phyloP scores from a whole-genome alignment of 2,797 vertebrate species.

The Zalophus californianus region DNA sequence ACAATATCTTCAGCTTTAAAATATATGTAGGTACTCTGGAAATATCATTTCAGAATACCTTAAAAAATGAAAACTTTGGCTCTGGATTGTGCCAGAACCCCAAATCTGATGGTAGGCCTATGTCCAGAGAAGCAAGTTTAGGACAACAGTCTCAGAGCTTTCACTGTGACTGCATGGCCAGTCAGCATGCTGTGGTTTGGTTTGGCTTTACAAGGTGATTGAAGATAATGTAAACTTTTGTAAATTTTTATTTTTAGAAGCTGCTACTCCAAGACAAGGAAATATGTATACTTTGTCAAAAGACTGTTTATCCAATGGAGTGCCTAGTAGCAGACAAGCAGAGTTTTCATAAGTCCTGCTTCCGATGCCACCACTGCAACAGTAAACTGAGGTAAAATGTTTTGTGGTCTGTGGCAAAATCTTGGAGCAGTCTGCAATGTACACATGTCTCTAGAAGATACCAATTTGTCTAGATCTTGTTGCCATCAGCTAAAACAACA shows the following conservation, averaged over 20 bases:
- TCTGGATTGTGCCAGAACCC: neutral
- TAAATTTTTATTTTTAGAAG: slow-evolving; percentile 88
- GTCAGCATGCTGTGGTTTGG: neutral
- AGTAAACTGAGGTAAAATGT: slow-evolving; percentile 95
- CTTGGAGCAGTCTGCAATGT: neutral
- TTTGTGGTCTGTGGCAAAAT: neutral
- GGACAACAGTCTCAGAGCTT: neutral
- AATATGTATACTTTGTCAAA: slow-evolving; percentile 94
- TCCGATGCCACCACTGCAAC: slow-evolving; percentile 96
- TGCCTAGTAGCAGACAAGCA: slow-evolving; percentile 96
- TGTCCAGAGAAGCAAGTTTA: neutral
- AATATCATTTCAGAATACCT: neutral
- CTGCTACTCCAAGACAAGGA: slow-evolving; percentile 94
- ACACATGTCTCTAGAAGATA: neutral
- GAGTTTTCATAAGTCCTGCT: slow-evolving; percentile 98
- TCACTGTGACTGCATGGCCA: neutral
- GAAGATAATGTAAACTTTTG: slow-evolving; percentile 61
- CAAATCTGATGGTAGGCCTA: neutral
- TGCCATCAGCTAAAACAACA: neutral
- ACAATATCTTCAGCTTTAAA: neutral
- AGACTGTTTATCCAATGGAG: slow-evolving; percentile 98
- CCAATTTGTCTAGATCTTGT: neutral
- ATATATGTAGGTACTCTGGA: neutral
- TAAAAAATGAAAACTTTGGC: neutral
- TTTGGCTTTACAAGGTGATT: slow-evolving; percentile 47